A percentile compares a stretch with the other conserved stretches of the same genome.
These are phyloP conservation scores for Athrips mouffetella DNA, from an alignment of 2,888 invertebrate genomes.

Conservation along the genomic window DNA sequence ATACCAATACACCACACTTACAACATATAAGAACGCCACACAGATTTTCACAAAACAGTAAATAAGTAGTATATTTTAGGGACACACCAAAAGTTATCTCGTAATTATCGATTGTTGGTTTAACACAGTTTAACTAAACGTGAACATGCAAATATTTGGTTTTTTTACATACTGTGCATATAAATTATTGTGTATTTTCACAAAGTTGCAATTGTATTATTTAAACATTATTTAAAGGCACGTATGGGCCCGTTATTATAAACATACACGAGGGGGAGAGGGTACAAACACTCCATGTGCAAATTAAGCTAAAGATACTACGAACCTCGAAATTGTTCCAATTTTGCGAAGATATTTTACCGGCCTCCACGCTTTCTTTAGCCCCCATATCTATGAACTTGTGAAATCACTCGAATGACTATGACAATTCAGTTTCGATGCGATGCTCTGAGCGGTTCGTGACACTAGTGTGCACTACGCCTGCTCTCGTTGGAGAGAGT, in stretches of 20 bases:
- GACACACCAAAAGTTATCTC: background rate
- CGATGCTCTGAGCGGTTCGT: conserved; percentile 66
- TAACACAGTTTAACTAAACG: conserved; percentile 35
- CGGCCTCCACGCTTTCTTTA: conserved; percentile 89
- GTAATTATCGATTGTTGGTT: conserved; percentile 14
- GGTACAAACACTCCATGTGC: conserved; percentile 76
- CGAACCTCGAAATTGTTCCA: conserved; percentile 90
- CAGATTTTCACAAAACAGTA: conserved; percentile 10
- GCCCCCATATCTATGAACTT: conserved; percentile 83
- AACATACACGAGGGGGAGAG: conserved; percentile 69
- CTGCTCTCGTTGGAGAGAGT: conserved; percentile 60
- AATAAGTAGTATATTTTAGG: conserved; percentile 1
- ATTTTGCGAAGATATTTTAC: conserved; percentile 88
- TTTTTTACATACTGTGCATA: conserved; percentile 56
- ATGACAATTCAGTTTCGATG: conserved; percentile 69
- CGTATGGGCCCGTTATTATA: conserved; percentile 45
- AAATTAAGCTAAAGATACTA: conserved; percentile 73
- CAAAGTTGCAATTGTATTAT: conserved; percentile 40
- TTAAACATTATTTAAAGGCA: conserved; percentile 34
- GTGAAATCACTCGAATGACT: conserved; percentile 72
- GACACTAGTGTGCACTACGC: conserved; percentile 70
- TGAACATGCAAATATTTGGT: conserved; percentile 63
- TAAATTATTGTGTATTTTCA: conserved; percentile 45
- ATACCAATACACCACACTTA: conserved; percentile 21
- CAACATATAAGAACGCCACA: conserved; percentile 24